These are phyloP conservation scores for Serripes groenlandicus DNA, from an alignment of 2,888 invertebrate species.

Conservation along the genomic window DNA sequence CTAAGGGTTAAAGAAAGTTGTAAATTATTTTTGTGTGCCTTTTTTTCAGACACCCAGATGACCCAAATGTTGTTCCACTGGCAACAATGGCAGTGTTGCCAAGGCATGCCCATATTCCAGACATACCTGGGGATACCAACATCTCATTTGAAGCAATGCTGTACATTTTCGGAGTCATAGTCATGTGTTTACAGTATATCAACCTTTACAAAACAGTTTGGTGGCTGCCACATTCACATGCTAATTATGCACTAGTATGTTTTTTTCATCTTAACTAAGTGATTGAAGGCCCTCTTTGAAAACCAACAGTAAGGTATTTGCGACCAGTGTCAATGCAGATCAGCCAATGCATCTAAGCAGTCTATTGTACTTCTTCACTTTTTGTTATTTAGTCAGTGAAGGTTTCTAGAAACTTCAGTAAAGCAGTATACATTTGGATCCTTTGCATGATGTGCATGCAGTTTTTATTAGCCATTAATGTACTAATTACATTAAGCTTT, in stretches of 20 bases:
- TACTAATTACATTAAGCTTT: no score
- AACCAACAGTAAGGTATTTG: no score
- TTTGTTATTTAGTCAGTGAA: no score
- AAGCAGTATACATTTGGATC: no score
- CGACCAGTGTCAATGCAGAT: no score
- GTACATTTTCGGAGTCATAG: conserved; percentile 91
- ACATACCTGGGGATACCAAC: conserved; percentile 92
- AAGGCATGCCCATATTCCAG: conserved; percentile 85
- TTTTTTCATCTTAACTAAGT: no score
- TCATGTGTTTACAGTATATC: conserved; percentile 94
- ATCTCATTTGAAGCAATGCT: conserved; percentile 95
- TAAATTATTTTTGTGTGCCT: background rate
- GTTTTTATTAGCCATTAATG: no score
- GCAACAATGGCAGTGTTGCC: conserved; percentile 83
- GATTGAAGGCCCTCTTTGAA: no score
- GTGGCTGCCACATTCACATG: conserved; percentile 98
- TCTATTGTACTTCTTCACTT: no score
- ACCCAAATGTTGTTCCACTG: conserved; percentile 79
- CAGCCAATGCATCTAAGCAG: no score
- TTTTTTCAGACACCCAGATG: conserved; percentile 76
- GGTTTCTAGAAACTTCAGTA: no score
- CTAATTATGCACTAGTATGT: conserved; percentile 94
- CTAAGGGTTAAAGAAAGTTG: background rate
- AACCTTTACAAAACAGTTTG: conserved; percentile 98
- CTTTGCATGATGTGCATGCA: no score